Base-by-base conservation (phyloP, 2,797 vertebrate genomes). In the Melopsittacus undulatus region DNA sequence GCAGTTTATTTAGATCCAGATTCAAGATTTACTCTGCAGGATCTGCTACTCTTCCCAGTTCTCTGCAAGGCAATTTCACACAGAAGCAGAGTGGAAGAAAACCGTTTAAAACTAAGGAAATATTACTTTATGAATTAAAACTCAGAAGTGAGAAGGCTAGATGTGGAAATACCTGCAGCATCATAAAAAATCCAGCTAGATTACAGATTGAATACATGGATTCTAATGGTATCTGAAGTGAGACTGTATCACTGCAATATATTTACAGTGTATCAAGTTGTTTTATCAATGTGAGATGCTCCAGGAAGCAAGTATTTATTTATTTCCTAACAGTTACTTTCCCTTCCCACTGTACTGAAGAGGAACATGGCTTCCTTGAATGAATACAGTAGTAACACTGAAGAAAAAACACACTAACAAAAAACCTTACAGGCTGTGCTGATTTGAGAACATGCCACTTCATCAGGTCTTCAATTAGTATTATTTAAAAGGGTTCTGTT, bases 361-460 rank as follows among this genome's bases (percentile, higher is more conserved):
- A 76, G 24, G 17, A 79, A 63, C 18, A 23, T 15, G 17, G 43
- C 23, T 30, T 61, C 36, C 87, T 82, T 75, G 82, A 84, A 66
- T 14, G 22, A 82, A 86, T 42, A 68, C 13, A 48, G 30, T 78
- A 79, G 6, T 48, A 85, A 24, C 43, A 76, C 30, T 36, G 27
- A 81, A 69, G 43, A 57, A 70, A 84, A 90, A 83, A 36, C 16
- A 54, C n/a, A 78, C 2, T 7, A 13, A 12, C 24, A 26, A 48
- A 85, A 76, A 38, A 49, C 7, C 49, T 61, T 56, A 34, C 5
- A 10, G 51, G 38, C 84, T 87, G 15, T 36, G 62, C 21, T 67
- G 59, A 77, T 79, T 74, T 89, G 64, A 91, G 75, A 95, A 90
- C 40, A 22, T 9, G 30, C 29, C 81, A 91, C 56, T 88, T 89